Evolutionary conservation across 2,113 vertebrate genomes (phyloP).

Genomic region (Spermophilus dauricus): DNA sequence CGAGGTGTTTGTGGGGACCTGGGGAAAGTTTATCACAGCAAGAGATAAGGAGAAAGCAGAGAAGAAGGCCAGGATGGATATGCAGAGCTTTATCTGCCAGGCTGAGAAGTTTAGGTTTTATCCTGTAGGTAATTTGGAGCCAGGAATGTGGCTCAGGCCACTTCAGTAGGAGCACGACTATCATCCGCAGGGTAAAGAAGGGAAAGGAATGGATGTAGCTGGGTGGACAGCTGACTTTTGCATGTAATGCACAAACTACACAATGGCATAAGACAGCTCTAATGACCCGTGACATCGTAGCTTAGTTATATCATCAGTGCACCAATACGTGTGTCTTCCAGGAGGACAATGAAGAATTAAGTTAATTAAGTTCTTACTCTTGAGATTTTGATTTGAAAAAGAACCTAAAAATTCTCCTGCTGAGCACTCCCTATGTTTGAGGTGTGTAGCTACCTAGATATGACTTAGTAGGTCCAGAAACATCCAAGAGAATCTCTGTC

Average conservation of each 20-base stretch:
- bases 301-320: background rate
- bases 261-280: background rate
- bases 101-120: conserved; percentile 33
- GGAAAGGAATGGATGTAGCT: background rate
- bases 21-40: background rate
- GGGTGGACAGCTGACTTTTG: background rate
- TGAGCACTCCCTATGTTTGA: background rate
- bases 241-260: background rate
- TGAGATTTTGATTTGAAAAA: conserved; percentile 30
- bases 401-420: background rate
- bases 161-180: background rate
- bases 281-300: background rate
- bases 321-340: background rate
- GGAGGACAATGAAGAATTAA: conserved; percentile 2
- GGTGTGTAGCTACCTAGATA: background rate
- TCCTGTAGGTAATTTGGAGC: background rate
- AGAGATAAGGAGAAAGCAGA: background rate
- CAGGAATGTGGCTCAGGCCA: background rate
- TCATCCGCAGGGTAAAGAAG: background rate
- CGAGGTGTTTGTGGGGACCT: background rate
- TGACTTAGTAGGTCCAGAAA: background rate
- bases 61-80: background rate
- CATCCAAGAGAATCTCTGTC: background rate
- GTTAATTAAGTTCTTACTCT: background rate
- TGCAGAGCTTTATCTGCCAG: background rate